Evolutionary conservation across 2,888 invertebrate genomes (phyloP).

Genomic region (Apotomis betuletana): DNA sequence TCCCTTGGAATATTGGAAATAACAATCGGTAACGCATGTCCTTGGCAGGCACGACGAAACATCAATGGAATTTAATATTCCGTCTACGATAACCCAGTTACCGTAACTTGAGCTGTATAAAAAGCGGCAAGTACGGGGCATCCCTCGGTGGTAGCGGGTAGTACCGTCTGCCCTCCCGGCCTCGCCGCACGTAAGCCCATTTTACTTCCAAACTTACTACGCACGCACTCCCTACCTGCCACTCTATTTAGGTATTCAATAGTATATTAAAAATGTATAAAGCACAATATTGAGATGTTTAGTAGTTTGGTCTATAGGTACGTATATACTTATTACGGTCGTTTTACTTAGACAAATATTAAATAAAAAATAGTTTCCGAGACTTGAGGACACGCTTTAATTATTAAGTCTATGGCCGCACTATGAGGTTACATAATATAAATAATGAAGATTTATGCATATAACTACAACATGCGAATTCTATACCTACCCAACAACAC

Average conservation of each 20-base stretch:
- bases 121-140: slow-evolving; percentile 70
- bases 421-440: too few relatives aligned
- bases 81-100: slow-evolving; percentile 78
- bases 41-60: slow-evolving; percentile 71
- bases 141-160: slow-evolving; percentile 61
- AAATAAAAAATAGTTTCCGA: too few relatives aligned
- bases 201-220: slow-evolving; percentile 62
- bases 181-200: slow-evolving; percentile 77
- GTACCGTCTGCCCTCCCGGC: slow-evolving; percentile 74
- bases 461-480: neutral
- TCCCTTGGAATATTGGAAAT: slow-evolving; percentile 61
- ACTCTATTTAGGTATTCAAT: too few relatives aligned
- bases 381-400: too few relatives aligned
- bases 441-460: neutral
- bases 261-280: too few relatives aligned
- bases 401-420: too few relatives aligned
- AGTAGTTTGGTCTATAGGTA: too few relatives aligned
- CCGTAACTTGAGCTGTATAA: slow-evolving; percentile 71
- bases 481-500: neutral
- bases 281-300: too few relatives aligned
- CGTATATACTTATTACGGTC: too few relatives aligned
- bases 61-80: slow-evolving; percentile 81
- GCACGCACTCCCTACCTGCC: slow-evolving; percentile 60
- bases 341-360: too few relatives aligned
- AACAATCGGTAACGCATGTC: slow-evolving; percentile 68